phyloP scores from a whole-genome alignment of 2,113 vertebrate genomes.

The Nerophis ophidion region DNA sequence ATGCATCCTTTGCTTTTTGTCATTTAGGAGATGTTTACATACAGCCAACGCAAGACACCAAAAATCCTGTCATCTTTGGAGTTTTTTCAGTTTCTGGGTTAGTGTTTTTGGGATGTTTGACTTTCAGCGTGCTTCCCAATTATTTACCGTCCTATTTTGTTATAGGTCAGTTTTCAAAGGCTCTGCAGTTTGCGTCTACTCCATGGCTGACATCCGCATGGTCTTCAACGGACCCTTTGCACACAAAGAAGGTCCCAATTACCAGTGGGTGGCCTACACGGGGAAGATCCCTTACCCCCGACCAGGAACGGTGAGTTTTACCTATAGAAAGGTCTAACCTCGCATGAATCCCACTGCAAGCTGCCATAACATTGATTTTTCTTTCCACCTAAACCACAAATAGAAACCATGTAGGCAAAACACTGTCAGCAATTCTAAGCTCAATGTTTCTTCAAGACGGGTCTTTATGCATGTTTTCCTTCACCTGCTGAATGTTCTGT shows the following conservation, averaged over 20 bases:
- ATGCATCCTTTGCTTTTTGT: constrained; percentile 43
- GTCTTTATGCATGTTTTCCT: not conserved
- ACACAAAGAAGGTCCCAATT: constrained; percentile 96
- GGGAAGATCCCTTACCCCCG: constrained; percentile 98
- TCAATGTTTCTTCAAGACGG: constrained; percentile 4
- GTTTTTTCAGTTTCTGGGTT: constrained; percentile 93
- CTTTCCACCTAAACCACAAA: constrained; percentile 20
- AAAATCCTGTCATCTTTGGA: constrained; percentile 92
- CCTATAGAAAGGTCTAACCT: not conserved
- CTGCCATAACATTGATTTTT: constrained; percentile 21
- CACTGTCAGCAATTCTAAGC: constrained; percentile 9
- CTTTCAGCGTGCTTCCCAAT: not conserved
- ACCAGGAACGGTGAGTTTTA: constrained; percentile 85
- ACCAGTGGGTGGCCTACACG: constrained; percentile 96
- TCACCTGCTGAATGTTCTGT: constrained; percentile 3
- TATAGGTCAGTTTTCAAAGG: constrained; percentile 92
- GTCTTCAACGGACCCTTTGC: constrained; percentile 98
- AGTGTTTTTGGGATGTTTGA: constrained; percentile 41
- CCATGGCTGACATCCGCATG: constrained; percentile 96
- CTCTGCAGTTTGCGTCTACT: constrained; percentile 95
- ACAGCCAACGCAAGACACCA: constrained; percentile 92
- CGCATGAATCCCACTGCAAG: constrained; percentile 8
- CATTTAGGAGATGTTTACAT: constrained; percentile 91
- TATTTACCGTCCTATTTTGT: not conserved
- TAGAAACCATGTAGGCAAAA: constrained; percentile 26